Evolutionary conservation across 2,797 vertebrate genomes (phyloP).

Genomic region (Choloepus didactylus): DNA sequence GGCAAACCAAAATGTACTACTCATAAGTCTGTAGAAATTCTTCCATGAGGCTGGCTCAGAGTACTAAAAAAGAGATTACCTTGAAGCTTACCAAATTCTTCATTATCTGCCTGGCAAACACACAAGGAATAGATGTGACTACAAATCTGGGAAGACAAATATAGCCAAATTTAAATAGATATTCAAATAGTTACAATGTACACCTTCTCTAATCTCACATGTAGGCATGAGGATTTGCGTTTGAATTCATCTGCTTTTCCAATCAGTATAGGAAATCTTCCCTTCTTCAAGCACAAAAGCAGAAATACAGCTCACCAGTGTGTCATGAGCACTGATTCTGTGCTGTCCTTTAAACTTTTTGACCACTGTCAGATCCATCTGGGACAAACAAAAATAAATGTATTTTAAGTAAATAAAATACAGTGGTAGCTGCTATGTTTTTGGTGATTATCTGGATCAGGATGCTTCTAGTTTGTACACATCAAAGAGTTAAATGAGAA

Average conservation of each 20-base stretch:
- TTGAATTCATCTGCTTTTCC: conserved; percentile 45
- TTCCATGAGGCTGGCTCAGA: not conserved
- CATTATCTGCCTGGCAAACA: conserved; percentile 58
- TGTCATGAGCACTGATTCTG: not conserved
- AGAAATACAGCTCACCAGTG: conserved; percentile 27
- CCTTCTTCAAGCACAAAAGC: conserved; percentile 21
- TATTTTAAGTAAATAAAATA: conserved; percentile 46
- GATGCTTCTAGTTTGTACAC: conserved; percentile 36
- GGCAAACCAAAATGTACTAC: conserved; percentile 7
- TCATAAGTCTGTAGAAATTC: conserved; percentile 49
- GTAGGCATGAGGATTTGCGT: conserved; percentile 48
- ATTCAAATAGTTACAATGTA: not conserved
- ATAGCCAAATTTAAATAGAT: conserved; percentile 59
- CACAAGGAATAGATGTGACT: conserved; percentile 8
- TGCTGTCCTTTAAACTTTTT: conserved; percentile 48
- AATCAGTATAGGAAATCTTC: conserved; percentile 43
- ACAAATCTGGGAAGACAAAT: conserved; percentile 68
- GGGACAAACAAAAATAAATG: conserved; percentile 66
- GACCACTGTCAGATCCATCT: conserved; percentile 41
- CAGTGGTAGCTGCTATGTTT: conserved; percentile 31
- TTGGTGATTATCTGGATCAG: conserved; percentile 21
- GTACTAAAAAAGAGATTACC: conserved; percentile 52
- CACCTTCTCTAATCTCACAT: conserved; percentile 48
- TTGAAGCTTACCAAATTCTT: conserved; percentile 56
- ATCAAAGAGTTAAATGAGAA: conserved; percentile 54